phyloP scores from a whole-genome alignment of 2,888 invertebrate genomes.

The Strigamia transsilvanica region DNA sequence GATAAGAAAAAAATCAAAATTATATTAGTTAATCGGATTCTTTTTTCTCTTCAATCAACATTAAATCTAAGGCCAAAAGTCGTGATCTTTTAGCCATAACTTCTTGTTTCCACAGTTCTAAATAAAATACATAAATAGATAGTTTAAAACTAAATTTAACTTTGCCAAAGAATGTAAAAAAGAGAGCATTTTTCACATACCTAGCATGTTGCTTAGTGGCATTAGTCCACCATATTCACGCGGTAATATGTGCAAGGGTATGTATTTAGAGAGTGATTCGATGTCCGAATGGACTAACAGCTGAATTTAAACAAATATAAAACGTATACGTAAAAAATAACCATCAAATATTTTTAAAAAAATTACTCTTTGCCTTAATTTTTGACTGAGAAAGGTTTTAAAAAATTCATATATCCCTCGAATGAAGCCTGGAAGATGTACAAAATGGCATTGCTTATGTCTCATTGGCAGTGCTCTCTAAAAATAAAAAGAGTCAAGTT shows the following conservation, averaged over 20 bases:
- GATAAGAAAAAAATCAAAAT: neutral
- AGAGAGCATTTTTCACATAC: constrained; percentile 67
- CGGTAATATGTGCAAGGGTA: constrained; percentile 79
- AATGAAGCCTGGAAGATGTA: constrained; percentile 77
- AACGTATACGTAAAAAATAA: neutral
- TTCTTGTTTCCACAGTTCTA: constrained; percentile 50
- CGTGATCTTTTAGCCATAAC: constrained; percentile 25
- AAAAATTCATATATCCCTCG: constrained; percentile 80
- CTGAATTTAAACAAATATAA: constrained; percentile 53
- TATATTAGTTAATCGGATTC: neutral
- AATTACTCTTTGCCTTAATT: constrained; percentile 72
- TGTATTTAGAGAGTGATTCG: constrained; percentile 75
- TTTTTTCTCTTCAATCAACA: constrained; percentile 9
- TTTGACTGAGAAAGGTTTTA: constrained; percentile 73
- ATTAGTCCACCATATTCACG: constrained; percentile 84
- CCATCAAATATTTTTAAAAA: neutral
- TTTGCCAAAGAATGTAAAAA: neutral
- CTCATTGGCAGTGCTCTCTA: constrained; percentile 75
- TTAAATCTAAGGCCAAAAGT: constrained; percentile 26
- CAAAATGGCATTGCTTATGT: constrained; percentile 78
- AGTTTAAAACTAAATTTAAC: neutral
- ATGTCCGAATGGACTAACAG: constrained; percentile 74
- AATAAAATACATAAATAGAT: neutral
- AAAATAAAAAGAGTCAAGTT: neutral
- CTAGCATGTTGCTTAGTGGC: constrained; percentile 84